Base-by-base conservation (phyloP, 2,888 invertebrate genomes). In the Spialia ferax region DNA sequence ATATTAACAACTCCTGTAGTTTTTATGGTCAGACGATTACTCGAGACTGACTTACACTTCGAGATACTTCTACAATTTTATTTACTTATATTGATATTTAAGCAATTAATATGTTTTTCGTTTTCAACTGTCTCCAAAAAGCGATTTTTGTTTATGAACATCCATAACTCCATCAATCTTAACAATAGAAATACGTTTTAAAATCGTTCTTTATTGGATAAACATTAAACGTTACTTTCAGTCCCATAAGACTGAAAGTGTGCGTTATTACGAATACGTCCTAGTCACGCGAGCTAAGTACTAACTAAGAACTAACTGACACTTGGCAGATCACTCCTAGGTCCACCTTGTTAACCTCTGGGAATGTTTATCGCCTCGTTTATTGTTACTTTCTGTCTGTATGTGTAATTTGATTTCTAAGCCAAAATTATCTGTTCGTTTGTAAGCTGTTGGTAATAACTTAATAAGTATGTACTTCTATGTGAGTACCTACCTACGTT, bases 291-390 rank as follows among this genome's bases (percentile, higher is more conserved):
- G 20, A 48, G 20, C 48, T 20, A 10, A 20, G 20, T 48, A 20
- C 2, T 20, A 20, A 11, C 48, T 11, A 11, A 48, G 20, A 20
- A 20, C 2, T 20, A 20, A 11, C 48, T 11, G 20, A 48, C 4
- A 48, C 20, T 48, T 48, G 15, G 20, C 20, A 48, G 48, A 48
- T 48, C 15, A 42, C 15, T 42, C 20, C 48, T 48, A 48, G 48
- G 5, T 22, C 48, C 13, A 48, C 48, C 48, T 48, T 48, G 48
- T 48, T 48, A 48, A 48, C 48, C 48, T 13, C 22, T 48, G 48
- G 22, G 11, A 22, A 1, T 42, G 38, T 48, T 22, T 20, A 48
- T 48, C 20, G 48, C 10, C 11, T 48, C 20, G 20, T 20, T 48
- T 48, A 15, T 10, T 13, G 18, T 48, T 48, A 22, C 48, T 48